Evolutionary conservation across 2,888 invertebrate species (phyloP).

Genomic region (Eretmocerus hayati): DNA sequence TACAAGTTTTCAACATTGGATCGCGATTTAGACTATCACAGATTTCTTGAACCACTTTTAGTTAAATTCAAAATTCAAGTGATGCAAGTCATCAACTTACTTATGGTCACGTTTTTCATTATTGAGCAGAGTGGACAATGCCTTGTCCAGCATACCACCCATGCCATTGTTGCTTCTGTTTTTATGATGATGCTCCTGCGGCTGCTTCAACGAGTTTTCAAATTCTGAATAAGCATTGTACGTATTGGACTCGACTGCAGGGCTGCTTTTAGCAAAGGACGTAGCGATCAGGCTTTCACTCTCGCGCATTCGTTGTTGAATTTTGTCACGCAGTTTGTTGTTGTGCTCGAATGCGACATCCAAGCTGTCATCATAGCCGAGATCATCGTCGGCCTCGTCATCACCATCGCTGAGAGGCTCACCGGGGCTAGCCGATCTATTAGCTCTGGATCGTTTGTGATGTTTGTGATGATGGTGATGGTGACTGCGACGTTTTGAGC

Average conservation of each 20-base stretch:
- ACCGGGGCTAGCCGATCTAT: constrained; percentile 28
- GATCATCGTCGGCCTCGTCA: constrained; percentile 27
- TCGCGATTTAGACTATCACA: too few species aligned
- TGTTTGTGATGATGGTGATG: constrained; percentile 8
- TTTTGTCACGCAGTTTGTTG: constrained; percentile 43
- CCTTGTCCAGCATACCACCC: constrained; percentile 38
- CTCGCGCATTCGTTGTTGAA: constrained; percentile 43
- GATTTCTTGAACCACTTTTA: background rate
- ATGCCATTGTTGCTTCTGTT: constrained; percentile 32
- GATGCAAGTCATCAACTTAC: constrained; percentile 27
- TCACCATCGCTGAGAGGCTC: constrained; percentile 8
- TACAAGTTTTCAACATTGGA: too few species aligned
- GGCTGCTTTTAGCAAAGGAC: constrained; percentile 34
- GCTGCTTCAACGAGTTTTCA: background rate
- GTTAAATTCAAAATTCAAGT: background rate
- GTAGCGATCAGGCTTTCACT: constrained; percentile 41
- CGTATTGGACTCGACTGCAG: background rate
- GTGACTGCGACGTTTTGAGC: constrained; percentile 6
- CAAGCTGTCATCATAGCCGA: constrained; percentile 43
- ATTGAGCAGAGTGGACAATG: constrained; percentile 38
- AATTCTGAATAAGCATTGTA: background rate
- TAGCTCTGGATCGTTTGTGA: constrained; percentile 14
- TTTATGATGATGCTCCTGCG: constrained; percentile 25
- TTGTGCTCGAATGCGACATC: constrained; percentile 45
- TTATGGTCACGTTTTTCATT: constrained; percentile 43